A percentile compares a stretch with the other conserved stretches of the same genome.
Conservation (phyloP, 2,888 invertebrate genomes). For the Loripinus fragilis region DNA sequence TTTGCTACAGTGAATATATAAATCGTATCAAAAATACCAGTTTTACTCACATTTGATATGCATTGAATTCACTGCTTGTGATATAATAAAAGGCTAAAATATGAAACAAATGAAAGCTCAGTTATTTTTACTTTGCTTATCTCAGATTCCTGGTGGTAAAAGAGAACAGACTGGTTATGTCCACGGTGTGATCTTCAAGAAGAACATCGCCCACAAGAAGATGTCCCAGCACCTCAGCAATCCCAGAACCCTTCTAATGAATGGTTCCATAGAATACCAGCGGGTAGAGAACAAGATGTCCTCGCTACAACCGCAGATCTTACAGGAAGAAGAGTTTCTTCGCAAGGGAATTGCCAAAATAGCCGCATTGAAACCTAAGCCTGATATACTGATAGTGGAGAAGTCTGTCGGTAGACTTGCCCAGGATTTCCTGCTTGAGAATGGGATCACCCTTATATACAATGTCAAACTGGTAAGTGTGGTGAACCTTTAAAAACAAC, state of each 20-base stretch:
- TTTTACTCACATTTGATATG: too few species aligned
- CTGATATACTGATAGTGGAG: slow-evolving; percentile 93
- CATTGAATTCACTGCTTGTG: too few species aligned
- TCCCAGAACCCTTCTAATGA: slow-evolving; percentile 93
- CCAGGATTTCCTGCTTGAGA: slow-evolving; percentile 92
- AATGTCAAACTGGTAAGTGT: slow-evolving; percentile 89
- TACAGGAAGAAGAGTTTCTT: slow-evolving; percentile 87
- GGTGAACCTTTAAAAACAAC: too few species aligned
- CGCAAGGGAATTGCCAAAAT: slow-evolving; percentile 91
- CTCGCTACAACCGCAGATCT: slow-evolving; percentile 95
- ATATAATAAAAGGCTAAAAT: too few species aligned
- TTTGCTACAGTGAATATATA: too few species aligned
- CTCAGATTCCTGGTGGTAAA: slow-evolving; percentile 89
- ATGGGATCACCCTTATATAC: slow-evolving; percentile 93
- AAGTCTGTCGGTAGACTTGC: slow-evolving; percentile 92
- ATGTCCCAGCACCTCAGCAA: slow-evolving; percentile 86
- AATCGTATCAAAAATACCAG: too few species aligned
- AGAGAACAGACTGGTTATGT: slow-evolving; percentile 91
- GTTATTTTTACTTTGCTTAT: too few species aligned
- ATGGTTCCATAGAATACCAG: slow-evolving; percentile 97
- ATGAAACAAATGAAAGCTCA: too few species aligned
- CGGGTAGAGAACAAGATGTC: slow-evolving; percentile 94
- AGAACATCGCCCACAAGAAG: slow-evolving; percentile 96
- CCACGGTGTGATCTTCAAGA: slow-evolving; percentile 95
- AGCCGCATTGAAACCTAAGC: slow-evolving; percentile 88